These are phyloP conservation scores for Ypsolopha scabrella DNA, from an alignment of 2,888 invertebrate species.

Conservation along the genomic window DNA sequence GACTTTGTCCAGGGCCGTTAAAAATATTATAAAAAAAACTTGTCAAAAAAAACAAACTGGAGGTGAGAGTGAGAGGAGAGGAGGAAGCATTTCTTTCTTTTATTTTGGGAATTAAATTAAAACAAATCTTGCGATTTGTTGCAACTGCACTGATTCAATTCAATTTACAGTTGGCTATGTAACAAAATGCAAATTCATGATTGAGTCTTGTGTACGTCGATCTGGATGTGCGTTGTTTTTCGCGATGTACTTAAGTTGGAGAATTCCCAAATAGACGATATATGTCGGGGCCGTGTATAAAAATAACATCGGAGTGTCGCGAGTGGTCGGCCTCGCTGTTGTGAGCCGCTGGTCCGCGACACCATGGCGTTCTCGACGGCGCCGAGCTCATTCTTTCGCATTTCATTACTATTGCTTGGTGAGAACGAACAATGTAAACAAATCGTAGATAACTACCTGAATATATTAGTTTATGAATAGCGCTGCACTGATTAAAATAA, in stretches of 20 bases:
- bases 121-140: background rate
- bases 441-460: background rate
- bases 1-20: no score
- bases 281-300: conserved; percentile 62
- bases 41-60: no score
- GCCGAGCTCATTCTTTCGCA: conserved; percentile 22
- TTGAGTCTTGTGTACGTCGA: conserved; percentile 16
- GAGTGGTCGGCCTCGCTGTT: conserved; percentile 26
- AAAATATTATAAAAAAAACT: no score
- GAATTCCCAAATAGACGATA: conserved; percentile 62
- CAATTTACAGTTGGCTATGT: background rate
- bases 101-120: background rate
- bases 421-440: conserved; percentile 17
- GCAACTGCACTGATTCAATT: background rate
- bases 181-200: conserved; percentile 1
- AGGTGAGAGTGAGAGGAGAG: no score
- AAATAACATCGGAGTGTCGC: conserved; percentile 60
- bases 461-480: no score
- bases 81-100: background rate
- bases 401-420: conserved; percentile 37
- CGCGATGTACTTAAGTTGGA: conserved; percentile 50
- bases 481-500: no score
- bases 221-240: conserved; percentile 26
- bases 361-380: conserved; percentile 36
- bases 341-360: conserved; percentile 16